A percentile compares a stretch with the other conserved stretches of the same genome.
These are phyloP conservation scores for Dascillus cervinus DNA, from an alignment of 2,888 invertebrate genomes.

Conservation along the genomic window DNA sequence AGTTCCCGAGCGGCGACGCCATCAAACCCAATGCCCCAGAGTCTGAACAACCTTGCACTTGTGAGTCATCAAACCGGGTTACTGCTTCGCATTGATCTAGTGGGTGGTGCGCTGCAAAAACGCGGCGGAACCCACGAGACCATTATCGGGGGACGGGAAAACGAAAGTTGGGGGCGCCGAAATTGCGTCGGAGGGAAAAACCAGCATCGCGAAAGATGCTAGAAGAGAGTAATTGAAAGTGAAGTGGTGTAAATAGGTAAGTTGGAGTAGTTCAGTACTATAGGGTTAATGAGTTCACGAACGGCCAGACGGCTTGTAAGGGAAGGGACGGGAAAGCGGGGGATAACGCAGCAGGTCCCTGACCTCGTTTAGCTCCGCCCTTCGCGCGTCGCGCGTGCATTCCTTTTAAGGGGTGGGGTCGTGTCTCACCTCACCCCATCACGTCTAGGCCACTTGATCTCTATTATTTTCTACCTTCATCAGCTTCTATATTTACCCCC, in stretches of 20 bases:
- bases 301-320: constrained; percentile 30
- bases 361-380: constrained; percentile 48
- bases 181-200: not conserved
- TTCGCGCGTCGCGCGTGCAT: constrained; percentile 40
- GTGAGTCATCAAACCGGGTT: constrained; percentile 36
- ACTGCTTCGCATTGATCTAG: constrained; percentile 35
- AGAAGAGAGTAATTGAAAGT: constrained; percentile 13
- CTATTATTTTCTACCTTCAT: constrained; percentile 21
- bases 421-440: constrained; percentile 23
- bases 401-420: constrained; percentile 38
- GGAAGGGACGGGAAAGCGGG: constrained; percentile 42
- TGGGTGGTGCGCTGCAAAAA: constrained; percentile 16
- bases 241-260: constrained; percentile 19
- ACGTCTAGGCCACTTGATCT: constrained; percentile 22
- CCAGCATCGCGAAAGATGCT: not conserved
- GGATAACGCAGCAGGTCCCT: constrained; percentile 51
- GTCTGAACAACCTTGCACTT: constrained; percentile 20
- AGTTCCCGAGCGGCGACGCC: not conserved
- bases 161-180: not conserved
- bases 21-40: constrained; percentile 18
- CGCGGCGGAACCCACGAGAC: constrained; percentile 3
- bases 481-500: constrained; percentile 5
- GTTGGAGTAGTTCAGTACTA: constrained; percentile 14
- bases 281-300: constrained; percentile 22
- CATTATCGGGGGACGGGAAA: too few species aligned